Conservation (phyloP, 1,140 invertebrate species). For the Rhagoletis zephyria region DNA sequence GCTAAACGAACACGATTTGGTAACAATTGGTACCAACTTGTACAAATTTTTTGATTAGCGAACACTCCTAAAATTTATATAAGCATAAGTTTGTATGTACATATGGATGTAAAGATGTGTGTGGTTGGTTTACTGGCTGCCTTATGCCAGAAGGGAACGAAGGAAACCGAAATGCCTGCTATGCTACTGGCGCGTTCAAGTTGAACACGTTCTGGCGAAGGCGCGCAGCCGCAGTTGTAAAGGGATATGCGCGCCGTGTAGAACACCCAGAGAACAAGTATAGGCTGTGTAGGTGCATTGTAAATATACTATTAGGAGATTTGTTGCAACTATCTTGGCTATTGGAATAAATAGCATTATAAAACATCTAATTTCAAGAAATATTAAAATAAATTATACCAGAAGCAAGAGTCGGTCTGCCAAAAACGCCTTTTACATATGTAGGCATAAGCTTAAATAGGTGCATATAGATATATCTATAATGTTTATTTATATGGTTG, state of each 20-base stretch:
- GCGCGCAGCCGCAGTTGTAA: constrained; percentile 41
- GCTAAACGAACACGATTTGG: too few species aligned
- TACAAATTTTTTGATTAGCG: too few species aligned
- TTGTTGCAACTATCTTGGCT: neutral
- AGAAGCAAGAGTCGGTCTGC: too few species aligned
- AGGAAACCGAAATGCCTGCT: neutral
- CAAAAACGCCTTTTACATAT: neutral
- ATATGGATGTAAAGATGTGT: neutral
- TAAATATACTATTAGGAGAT: neutral
- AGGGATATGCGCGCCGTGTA: constrained; percentile 53
- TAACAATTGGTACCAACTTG: too few species aligned
- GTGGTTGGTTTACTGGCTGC: neutral
- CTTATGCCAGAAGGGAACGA: neutral
- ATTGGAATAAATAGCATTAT: too few species aligned
- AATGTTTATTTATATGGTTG: neutral
- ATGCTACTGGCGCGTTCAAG: constrained; percentile 16
- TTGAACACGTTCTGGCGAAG: constrained; percentile 50
- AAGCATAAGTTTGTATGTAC: neutral
- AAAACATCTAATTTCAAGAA: neutral
- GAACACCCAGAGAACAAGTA: neutral
- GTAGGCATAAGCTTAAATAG: neutral
- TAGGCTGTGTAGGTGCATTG: neutral
- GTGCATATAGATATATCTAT: neutral
- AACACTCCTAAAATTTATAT: too few species aligned
- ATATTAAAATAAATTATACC: neutral